These are phyloP conservation scores for Pseudorhombus dupliciocellatus DNA, from an alignment of 2,113 vertebrate genomes.

Conservation along the genomic window DNA sequence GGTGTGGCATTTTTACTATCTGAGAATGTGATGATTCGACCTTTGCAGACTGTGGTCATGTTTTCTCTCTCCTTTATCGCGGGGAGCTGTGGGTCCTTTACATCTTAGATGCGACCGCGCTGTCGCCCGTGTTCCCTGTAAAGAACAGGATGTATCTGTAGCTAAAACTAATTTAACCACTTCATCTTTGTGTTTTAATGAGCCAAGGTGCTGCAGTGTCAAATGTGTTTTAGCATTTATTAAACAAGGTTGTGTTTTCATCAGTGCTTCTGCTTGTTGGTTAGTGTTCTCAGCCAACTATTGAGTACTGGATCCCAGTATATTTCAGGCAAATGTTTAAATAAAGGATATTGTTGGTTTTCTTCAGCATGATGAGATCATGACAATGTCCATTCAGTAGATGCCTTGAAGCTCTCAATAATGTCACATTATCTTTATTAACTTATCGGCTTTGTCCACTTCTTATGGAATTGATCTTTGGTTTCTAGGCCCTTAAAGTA, in stretches of 20 bases:
- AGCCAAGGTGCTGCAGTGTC: neutral
- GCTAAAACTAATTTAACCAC: no score
- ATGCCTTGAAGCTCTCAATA: neutral
- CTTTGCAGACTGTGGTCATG: constrained; percentile 16
- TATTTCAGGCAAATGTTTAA: neutral
- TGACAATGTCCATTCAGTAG: neutral
- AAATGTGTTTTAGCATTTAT: neutral
- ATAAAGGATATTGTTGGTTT: no score
- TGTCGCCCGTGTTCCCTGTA: neutral
- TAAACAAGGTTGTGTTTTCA: neutral
- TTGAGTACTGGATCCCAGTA: neutral
- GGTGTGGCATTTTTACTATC: constrained; percentile 18
- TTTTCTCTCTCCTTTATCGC: constrained; percentile 5
- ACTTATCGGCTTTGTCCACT: neutral
- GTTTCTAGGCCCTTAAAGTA: neutral
- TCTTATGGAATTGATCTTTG: neutral
- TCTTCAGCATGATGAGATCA: neutral
- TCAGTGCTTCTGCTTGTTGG: neutral
- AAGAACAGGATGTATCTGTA: neutral
- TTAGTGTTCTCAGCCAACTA: neutral
- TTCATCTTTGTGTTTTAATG: neutral
- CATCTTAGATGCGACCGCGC: neutral
- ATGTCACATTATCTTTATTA: neutral
- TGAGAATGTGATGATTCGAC: constrained; percentile 8
- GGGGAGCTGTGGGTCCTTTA: neutral